Percentiles rank a stretch among this genome's conserved stretches.
These are phyloP conservation scores for Drosophila bocki DNA, from an alignment of 1,140 invertebrate species.

Conservation along the genomic window DNA sequence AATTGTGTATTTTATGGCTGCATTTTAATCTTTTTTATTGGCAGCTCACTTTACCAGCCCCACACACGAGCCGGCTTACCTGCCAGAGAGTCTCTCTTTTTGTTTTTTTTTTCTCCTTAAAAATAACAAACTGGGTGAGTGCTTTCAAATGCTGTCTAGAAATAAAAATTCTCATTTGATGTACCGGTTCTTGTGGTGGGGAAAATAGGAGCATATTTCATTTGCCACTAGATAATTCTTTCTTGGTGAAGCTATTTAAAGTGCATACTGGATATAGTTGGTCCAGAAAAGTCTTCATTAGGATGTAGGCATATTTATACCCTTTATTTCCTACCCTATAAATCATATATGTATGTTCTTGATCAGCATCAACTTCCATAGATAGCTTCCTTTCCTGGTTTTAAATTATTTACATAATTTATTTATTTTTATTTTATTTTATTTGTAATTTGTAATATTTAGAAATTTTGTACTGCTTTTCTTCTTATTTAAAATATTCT, in stretches of 20 bases:
- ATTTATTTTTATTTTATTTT: too few relatives aligned
- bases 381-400: too few relatives aligned
- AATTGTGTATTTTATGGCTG: constrained; percentile 76
- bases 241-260: background rate
- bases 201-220: constrained; percentile 26
- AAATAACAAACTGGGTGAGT: constrained; percentile 10
- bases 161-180: constrained; percentile 19
- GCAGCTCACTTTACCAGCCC: constrained; percentile 27
- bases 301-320: too few relatives aligned
- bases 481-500: too few relatives aligned
- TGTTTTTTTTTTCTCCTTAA: background rate
- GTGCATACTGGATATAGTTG: background rate
- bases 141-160: constrained; percentile 19
- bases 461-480: background rate
- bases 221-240: constrained; percentile 38
- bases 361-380: too few relatives aligned
- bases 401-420: too few relatives aligned
- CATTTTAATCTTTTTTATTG: constrained; percentile 79
- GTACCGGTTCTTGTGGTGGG: background rate
- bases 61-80: constrained; percentile 33
- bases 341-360: too few relatives aligned
- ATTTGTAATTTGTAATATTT: too few relatives aligned
- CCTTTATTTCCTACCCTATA: too few relatives aligned
- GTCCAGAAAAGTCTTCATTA: background rate
- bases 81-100: background rate